A percentile compares a stretch with the other conserved stretches of the same genome.
These are phyloP conservation scores for Glaucidium brasilianum DNA, from an alignment of 2,113 vertebrate species.

Conservation along the genomic window DNA sequence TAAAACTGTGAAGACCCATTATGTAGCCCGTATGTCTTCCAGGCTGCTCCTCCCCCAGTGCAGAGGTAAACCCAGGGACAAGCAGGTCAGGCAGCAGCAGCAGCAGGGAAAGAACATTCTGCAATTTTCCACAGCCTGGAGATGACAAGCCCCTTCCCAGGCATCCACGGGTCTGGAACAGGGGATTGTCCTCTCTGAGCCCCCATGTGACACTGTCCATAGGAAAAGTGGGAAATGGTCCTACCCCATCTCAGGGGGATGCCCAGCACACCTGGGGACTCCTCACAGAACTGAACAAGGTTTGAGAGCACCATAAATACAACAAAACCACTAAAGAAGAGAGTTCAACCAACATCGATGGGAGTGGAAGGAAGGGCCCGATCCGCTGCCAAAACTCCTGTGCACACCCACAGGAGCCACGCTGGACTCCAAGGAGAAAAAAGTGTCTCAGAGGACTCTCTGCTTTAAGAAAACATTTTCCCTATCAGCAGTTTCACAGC, in stretches of 20 bases:
- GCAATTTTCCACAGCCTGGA: background rate
- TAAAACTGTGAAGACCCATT: background rate
- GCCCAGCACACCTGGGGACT: fast-evolving
- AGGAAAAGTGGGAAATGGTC: background rate
- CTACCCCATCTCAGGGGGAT: background rate
- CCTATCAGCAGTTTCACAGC: constrained; percentile 19
- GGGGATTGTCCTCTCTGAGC: background rate
- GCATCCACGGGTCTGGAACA: fast-evolving
- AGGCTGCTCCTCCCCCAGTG: background rate
- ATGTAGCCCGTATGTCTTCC: background rate
- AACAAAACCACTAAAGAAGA: background rate
- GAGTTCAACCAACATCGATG: background rate
- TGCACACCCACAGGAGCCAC: fast-evolving
- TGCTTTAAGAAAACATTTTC: background rate
- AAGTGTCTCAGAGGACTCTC: background rate
- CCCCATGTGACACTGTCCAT: background rate
- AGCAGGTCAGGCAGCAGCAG: background rate
- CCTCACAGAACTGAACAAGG: background rate
- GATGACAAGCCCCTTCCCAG: background rate
- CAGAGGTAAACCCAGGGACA: background rate
- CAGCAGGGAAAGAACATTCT: background rate
- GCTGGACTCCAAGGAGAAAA: background rate
- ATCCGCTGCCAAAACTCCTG: background rate
- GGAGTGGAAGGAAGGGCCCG: background rate
- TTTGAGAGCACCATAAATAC: fast-evolving